These are phyloP conservation scores for Sphaerophoria rueppellii DNA, from an alignment of 2,888 invertebrate genomes.

Conservation along the genomic window DNA sequence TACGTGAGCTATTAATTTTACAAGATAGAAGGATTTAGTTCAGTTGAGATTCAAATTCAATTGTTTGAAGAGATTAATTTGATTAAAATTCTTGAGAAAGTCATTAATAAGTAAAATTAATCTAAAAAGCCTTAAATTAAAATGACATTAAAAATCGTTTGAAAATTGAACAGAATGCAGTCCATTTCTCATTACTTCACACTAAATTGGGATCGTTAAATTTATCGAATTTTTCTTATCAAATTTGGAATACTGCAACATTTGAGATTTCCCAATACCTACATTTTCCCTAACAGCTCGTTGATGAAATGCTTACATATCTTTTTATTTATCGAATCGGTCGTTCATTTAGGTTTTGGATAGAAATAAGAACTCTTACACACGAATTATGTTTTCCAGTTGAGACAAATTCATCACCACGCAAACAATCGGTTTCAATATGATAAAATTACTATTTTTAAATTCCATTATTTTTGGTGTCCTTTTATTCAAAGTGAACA, in stretches of 20 bases:
- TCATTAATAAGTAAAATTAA: no score
- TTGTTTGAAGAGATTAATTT: no score
- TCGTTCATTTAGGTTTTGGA: background rate
- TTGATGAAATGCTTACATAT: conserved; percentile 24
- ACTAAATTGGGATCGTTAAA: background rate
- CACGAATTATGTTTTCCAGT: conserved; percentile 17
- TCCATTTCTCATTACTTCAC: no score
- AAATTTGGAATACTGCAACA: background rate
- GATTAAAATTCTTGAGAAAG: no score
- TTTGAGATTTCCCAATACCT: background rate
- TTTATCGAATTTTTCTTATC: conserved; percentile 1
- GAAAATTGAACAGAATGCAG: no score
- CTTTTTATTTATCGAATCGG: conserved; percentile 13
- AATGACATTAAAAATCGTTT: no score
- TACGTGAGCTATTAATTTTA: no score
- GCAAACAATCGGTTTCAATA: conserved; percentile 21
- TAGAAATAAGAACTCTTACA: conserved; percentile 32
- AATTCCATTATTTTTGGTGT: background rate
- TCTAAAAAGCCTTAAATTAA: no score
- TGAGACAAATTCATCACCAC: background rate
- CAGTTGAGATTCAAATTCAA: no score
- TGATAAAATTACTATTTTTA: conserved; percentile 7
- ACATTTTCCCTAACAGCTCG: background rate
- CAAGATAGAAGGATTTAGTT: no score
- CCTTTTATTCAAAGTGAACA: background rate